Evolutionary conservation across 2,888 invertebrate genomes (phyloP).

Genomic region (Tiphia femorata): DNA sequence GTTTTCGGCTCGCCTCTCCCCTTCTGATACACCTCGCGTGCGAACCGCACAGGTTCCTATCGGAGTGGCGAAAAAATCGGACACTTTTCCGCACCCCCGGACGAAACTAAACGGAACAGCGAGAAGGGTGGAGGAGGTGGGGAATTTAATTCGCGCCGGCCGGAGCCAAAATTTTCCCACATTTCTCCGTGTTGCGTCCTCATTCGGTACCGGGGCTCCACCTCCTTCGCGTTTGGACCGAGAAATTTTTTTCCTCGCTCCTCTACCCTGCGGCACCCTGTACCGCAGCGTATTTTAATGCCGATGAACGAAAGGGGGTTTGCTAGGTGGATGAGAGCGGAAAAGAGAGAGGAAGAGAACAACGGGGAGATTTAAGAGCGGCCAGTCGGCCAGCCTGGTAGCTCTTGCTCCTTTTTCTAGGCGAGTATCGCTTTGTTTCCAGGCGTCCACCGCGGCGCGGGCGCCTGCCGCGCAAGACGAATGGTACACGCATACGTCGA

Average conservation of each 20-base stretch:
- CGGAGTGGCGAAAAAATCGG: no score
- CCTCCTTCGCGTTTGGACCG: slow-evolving; percentile 43
- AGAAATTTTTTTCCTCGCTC: slow-evolving; percentile 27
- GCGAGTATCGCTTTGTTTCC: background rate
- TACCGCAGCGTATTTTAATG: background rate
- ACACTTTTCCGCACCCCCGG: no score
- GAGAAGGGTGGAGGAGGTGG: no score
- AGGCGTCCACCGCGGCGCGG: background rate
- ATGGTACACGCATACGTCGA: no score
- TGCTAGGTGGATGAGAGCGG: no score
- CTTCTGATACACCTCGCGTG: no score
- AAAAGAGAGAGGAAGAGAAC: background rate
- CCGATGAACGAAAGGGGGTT: no score
- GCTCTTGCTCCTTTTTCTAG: background rate
- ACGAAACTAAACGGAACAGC: no score
- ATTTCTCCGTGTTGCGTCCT: slow-evolving; percentile 7
- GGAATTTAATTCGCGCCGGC: background rate
- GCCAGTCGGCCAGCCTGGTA: background rate
- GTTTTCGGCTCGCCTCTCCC: no score
- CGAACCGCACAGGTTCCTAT: no score
- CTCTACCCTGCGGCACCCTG: background rate
- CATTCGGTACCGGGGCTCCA: slow-evolving; percentile 20
- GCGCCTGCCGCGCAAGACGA: background rate
- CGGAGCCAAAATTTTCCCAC: slow-evolving; percentile 3
- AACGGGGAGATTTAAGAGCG: background rate